phyloP scores from a whole-genome alignment of 2,113 vertebrate species.

The Diglossa brunneiventris region DNA sequence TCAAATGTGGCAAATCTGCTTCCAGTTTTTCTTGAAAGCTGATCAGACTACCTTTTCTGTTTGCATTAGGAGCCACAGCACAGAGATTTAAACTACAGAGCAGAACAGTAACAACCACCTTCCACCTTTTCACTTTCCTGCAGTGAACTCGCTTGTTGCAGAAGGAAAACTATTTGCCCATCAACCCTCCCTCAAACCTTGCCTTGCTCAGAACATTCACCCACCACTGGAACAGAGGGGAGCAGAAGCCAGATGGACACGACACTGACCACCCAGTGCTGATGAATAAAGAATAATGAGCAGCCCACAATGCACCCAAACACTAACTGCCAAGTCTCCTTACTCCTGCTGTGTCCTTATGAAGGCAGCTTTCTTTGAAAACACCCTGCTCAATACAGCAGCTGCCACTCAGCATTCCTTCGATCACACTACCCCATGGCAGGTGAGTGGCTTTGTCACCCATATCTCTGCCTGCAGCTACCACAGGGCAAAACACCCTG shows the following conservation, averaged over 20 bases:
- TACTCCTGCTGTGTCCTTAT: neutral
- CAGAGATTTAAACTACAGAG: neutral
- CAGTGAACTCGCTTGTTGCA: neutral
- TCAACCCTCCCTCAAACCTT: neutral
- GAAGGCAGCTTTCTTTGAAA: neutral
- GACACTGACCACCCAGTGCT: neutral
- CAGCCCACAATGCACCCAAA: neutral
- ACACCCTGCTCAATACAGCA: neutral
- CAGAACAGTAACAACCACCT: neutral
- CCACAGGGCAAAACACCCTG: fast-evolving
- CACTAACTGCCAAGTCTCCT: neutral
- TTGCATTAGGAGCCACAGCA: neutral
- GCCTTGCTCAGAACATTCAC: neutral
- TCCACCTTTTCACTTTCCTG: neutral
- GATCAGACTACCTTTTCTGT: neutral
- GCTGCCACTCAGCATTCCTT: neutral
- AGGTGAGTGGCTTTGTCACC: neutral
- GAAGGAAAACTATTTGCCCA: neutral
- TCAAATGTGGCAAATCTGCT: neutral
- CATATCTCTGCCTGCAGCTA: neutral
- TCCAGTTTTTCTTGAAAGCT: neutral
- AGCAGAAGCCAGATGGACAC: neutral
- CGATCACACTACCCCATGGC: neutral
- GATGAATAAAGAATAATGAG: neutral
- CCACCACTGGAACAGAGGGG: neutral